These are phyloP conservation scores for Apodemia zela DNA, from an alignment of 2,888 invertebrate species.

Conservation along the genomic window DNA sequence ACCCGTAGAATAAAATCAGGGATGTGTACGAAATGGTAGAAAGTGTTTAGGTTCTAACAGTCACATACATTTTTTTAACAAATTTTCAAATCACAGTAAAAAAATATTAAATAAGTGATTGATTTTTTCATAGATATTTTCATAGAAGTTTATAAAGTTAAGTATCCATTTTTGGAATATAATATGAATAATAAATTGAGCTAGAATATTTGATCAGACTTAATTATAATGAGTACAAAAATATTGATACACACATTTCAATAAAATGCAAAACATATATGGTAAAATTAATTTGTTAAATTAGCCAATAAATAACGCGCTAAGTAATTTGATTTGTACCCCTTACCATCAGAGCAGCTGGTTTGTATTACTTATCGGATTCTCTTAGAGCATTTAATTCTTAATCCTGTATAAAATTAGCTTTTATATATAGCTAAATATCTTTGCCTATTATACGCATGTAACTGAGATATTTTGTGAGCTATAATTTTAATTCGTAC, in stretches of 20 bases:
- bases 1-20: no score
- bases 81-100: no score
- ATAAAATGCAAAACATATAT: slow-evolving; percentile 46
- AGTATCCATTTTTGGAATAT: no score
- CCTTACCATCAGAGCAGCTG: slow-evolving; percentile 75
- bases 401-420: slow-evolving; percentile 17
- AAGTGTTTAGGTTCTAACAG: no score
- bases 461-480: not conserved
- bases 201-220: slow-evolving; percentile 37
- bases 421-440: not conserved
- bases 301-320: slow-evolving; percentile 60
- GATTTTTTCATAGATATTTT: no score
- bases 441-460: not conserved
- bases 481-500: not conserved
- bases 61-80: no score
- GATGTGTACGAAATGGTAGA: no score
- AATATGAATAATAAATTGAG: slow-evolving; percentile 24
- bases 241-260: slow-evolving; percentile 67
- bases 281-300: slow-evolving; percentile 54
- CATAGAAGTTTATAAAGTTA: no score
- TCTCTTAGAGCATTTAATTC: slow-evolving; percentile 28
- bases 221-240: slow-evolving; percentile 71
- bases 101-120: no score
- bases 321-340: slow-evolving; percentile 60
- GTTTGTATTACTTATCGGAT: slow-evolving; percentile 38